Evolutionary conservation across 2,888 invertebrate genomes (phyloP), one percentile per base, ranked within the genome.

Genomic region (Ichneumoninae sp.): DNA sequence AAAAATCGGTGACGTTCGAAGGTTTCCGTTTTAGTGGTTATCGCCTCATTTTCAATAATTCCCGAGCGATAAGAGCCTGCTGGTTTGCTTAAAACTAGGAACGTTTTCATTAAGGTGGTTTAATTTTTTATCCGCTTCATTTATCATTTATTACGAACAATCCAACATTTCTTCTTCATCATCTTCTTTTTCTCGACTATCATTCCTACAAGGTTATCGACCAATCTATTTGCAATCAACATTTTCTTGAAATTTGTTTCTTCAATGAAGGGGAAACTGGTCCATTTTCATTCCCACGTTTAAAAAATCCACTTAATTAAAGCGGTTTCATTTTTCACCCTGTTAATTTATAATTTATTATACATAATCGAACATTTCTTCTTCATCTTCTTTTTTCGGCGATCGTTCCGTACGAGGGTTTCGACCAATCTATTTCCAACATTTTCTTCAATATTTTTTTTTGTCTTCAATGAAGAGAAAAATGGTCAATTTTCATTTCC

Each of bases 11-110:
- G 74, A 57, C 73, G 19, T 50, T 68, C 10, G 13, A 16, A 19
- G 47, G 54, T 33, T 44, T 4, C 7, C n/a, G 36, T 63, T n/a
- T 19, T n/a, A 44, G 30, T 40, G 70, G 26, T 66, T 54, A 33
- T 50, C 54, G 40, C 19, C 44, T 73, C 13, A 54, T 76, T 70
- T 63, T 36, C 52, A 44, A 74, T 77, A 66, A 68, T 70, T 70
- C 66, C 16, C 10, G 10, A 68, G 60, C 79, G 73, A 78, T 74
- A 81, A 85, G 60, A 47, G 36, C 13, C 1, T 26, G 33, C 1
- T 0, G n/a, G 33, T 16, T 63, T 16, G 30, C 5, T 33, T 63
- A 16, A 33, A 6, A 6, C 16, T 30, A 13, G 3, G 16, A 60
- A 60, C 8, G 54, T 16, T 54, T 10, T 54, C 19, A 7, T 10